phyloP scores from a whole-genome alignment of 2,888 invertebrate genomes.

The Mylabris sibirica region DNA sequence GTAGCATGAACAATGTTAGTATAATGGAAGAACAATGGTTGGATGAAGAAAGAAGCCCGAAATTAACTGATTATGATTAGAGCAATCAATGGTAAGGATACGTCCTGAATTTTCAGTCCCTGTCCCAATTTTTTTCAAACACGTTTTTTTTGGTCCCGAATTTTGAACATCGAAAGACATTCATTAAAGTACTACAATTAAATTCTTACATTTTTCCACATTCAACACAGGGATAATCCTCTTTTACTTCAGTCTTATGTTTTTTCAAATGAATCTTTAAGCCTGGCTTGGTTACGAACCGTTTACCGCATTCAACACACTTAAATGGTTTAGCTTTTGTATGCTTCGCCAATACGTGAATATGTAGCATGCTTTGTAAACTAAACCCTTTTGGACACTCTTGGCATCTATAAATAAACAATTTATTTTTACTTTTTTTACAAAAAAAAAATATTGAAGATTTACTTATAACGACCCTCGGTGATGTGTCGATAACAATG shows the following conservation, averaged over 20 bases:
- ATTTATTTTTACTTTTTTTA: not conserved
- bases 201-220: slow-evolving; percentile 60
- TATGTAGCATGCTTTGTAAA: slow-evolving; percentile 64
- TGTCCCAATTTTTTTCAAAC: too few species aligned
- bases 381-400: slow-evolving; percentile 65
- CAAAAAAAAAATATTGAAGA: slow-evolving; percentile 7
- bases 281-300: slow-evolving; percentile 62
- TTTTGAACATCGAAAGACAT: too few species aligned
- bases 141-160: too few species aligned
- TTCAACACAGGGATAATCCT: slow-evolving; percentile 60
- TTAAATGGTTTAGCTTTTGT: slow-evolving; percentile 60
- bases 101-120: too few species aligned
- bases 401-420: slow-evolving; percentile 61
- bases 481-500: slow-evolving; percentile 68
- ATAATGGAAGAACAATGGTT: too few species aligned
- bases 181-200: too few species aligned
- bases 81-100: too few species aligned
- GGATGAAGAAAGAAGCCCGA: too few species aligned
- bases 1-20: too few species aligned
- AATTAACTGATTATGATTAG: too few species aligned
- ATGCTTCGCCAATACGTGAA: slow-evolving; percentile 65
- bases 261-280: slow-evolving; percentile 63
- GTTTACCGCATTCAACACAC: slow-evolving; percentile 60
- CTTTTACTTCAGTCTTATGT: slow-evolving; percentile 59
- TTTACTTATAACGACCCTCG: slow-evolving; percentile 66